Percentiles rank a stretch among this genome's conserved stretches.
phyloP scores from a whole-genome alignment of 1,140 invertebrate genomes.

The Grapholita molesta region DNA sequence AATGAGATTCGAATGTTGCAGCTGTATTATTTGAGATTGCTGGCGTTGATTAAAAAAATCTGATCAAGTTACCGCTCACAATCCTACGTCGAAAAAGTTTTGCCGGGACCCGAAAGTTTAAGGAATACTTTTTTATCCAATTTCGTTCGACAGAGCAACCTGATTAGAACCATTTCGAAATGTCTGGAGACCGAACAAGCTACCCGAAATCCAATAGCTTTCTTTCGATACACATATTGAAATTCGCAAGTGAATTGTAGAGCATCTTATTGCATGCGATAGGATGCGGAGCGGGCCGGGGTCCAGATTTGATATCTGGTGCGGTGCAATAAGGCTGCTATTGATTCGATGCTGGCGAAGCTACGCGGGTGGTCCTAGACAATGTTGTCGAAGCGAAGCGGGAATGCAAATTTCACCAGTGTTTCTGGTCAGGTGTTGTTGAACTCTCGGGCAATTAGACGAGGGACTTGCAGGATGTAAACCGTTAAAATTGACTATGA shows the following conservation, averaged over 20 bases:
- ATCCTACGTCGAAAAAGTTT: constrained; percentile 31
- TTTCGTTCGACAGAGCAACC: constrained; percentile 22
- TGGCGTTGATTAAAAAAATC: constrained; percentile 56
- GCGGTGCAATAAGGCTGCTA: constrained; percentile 61
- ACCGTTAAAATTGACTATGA: constrained; percentile 21
- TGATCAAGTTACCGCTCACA: constrained; percentile 37
- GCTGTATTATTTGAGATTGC: constrained; percentile 59
- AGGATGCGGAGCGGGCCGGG: constrained; percentile 26
- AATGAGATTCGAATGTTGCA: constrained; percentile 74
- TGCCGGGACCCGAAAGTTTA: constrained; percentile 32
- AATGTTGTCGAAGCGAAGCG: constrained; percentile 56
- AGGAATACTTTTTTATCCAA: constrained; percentile 25
- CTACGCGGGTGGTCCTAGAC: constrained; percentile 72
- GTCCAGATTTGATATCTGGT: constrained; percentile 47
- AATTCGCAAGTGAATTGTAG: constrained; percentile 44
- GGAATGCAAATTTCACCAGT: constrained; percentile 71
- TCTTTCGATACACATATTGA: constrained; percentile 34
- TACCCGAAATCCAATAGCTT: constrained; percentile 34
- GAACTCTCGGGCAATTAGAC: constrained; percentile 34
- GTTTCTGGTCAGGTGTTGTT: constrained; percentile 43
- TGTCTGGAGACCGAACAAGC: constrained; percentile 13
- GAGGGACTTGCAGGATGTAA: constrained; percentile 21
- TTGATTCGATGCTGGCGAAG: constrained; percentile 41
- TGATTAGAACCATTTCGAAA: constrained; percentile 5
- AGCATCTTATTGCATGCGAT: constrained; percentile 44